These are phyloP conservation scores for Girardia tigrina DNA, from an alignment of 2,888 invertebrate species.

Conservation along the genomic window DNA sequence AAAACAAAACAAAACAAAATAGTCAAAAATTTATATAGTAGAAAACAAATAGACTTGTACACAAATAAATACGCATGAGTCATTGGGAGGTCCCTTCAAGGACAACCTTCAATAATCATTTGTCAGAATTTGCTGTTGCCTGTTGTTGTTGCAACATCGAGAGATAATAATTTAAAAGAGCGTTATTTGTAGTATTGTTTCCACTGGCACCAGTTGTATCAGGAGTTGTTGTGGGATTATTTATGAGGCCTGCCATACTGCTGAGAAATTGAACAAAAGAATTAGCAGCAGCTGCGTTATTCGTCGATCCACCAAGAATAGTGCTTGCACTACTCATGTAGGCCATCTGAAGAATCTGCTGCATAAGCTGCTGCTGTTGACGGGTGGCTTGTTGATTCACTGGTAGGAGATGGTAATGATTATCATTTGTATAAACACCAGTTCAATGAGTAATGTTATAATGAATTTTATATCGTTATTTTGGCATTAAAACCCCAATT, in stretches of 20 bases:
- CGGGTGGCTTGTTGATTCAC: slow-evolving; percentile 17
- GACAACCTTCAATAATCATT: slow-evolving; percentile 1
- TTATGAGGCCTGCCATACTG: slow-evolving; percentile 14
- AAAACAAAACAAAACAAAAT: not conserved
- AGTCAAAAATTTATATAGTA: slow-evolving; percentile 15
- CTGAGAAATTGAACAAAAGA: slow-evolving; percentile 4
- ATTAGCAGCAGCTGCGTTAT: slow-evolving; percentile 4
- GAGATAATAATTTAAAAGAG: slow-evolving; percentile 6
- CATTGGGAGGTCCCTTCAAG: slow-evolving; percentile 10
- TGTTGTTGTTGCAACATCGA: slow-evolving; percentile 23
- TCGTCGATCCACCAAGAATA: not conserved
- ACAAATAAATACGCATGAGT: slow-evolving; percentile 23
- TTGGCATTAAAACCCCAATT: no score
- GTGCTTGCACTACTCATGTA: slow-evolving; percentile 20
- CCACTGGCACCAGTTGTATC: slow-evolving; percentile 23
- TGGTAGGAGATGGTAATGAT: no score
- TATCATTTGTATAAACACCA: no score
- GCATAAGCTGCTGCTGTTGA: slow-evolving; percentile 15
- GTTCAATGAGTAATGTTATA: no score
- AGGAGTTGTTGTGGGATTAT: not conserved
- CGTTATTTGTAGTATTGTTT: not conserved
- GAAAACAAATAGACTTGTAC: slow-evolving; percentile 23
- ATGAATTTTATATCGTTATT: no score
- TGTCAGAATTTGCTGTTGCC: slow-evolving; percentile 17
- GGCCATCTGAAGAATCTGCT: slow-evolving; percentile 10